Evolutionary conservation across 2,797 vertebrate species (phyloP), one percentile per base, ranked within the genome.

Genomic region (Crenichthys baileyi): DNA sequence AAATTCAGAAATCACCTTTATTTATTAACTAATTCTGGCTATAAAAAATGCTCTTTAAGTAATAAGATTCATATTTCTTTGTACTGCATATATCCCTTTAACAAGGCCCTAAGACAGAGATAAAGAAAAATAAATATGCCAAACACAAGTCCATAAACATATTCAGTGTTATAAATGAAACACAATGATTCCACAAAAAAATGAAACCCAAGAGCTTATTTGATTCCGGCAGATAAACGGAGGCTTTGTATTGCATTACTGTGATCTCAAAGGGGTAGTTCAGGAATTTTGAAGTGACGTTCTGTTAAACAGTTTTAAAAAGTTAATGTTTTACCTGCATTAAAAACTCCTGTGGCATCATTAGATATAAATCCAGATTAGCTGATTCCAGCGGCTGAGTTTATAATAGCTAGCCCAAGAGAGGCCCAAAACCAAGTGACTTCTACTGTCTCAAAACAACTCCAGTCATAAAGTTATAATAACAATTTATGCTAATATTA

Each of bases 121-220:
- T 86, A 79, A 85, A 77, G 76, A 87, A 84, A 85, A 93, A 94
- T 94, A 95, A 94, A 95, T 95, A 94, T 77, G 53, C 87, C 88
- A 83, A 72, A 91, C 78, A 89, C 77, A 88, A 79, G 73, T 91
- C 82, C 86, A 90, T 70, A 81, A 88, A 89, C 77, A 89, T 85
- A 82, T 80, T 84, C 48, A 78, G 83, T 80, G 75, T 67, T 83
- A 81, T 83, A 89, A 91, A 87, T 88, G 70, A 87, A 90, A 87
- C 2, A 44, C 67, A 84, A 76, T 65, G 81, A 81, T 90, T 86
- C 92, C 89, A 82, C 65, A 83, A 71, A 78, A 85, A 83, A 73
- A 73, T 80, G 83, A 79, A 92, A 90, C 72, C 81, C 41, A 82
- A 73, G 77, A 93, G 91, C 91, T 94, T 94, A 93, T 94, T 88